Evolutionary conservation across 2,888 invertebrate genomes (phyloP), one percentile per base, ranked within the genome.

Genomic region (Digitonthophagus gazella): DNA sequence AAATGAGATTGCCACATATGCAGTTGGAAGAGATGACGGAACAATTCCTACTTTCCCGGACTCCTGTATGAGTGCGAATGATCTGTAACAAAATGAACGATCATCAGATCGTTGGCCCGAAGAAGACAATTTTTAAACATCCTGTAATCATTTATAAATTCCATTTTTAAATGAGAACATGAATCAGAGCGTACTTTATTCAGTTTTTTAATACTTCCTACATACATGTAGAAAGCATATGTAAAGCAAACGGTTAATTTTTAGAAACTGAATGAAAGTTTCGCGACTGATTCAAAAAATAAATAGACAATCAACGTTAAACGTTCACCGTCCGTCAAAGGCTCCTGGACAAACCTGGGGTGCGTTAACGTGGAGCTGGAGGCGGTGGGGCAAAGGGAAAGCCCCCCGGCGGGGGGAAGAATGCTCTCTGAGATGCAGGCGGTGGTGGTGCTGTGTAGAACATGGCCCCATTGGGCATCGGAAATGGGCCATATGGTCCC

Each of bases 381-480:
- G 81, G 81, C 56, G 81, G 81, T 56, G 80, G 80, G 56, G 79
- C 80, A 71, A 80, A 82, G 15, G 76, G 76, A 68, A 76, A 79
- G 64, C 75, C 75, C 61, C 74, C 73, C n/a, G 78, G 75, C 22
- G 75, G 75, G 67, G 76, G 75, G 70, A 76, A 77, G 72, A 73
- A 78, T 56, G 72, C 71, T 69, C 69, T 76, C 72, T 72, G 81
- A 44, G 28, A 11, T 18, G 78, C 76, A 44, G 79, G 78, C 44
- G 80, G 80, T 8, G 82, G 80, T 65, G 80, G 80, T 14, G 80
- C 78, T 65, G 80, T 79, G 73, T 81, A 82, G 71, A 81, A 79
- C 70, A 81, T 71, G 5, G 79, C 73, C 16, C 80, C 81, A 69
- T 80, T 80, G 19, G 79, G 76, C 72, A 81, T 72, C 68, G 76